Percentiles rank a stretch among this genome's conserved stretches.
Conservation (phyloP, 2,113 vertebrate genomes). For the Neofelis nebulosa region DNA sequence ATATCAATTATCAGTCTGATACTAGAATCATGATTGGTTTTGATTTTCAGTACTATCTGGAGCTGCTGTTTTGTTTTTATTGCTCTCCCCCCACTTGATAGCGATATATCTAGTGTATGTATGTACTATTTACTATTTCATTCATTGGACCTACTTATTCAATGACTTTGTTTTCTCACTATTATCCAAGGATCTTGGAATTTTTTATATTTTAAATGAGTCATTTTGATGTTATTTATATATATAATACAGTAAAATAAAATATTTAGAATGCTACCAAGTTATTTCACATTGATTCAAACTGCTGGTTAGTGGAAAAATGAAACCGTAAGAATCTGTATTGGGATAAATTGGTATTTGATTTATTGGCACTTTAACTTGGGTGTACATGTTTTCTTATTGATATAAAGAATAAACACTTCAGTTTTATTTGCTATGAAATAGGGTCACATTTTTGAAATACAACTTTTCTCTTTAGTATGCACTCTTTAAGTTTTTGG, state of each 20-base stretch:
- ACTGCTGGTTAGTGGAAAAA: conserved; percentile 30
- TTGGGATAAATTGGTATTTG: conserved; percentile 51
- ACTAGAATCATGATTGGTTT: conserved; percentile 48
- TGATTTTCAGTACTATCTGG: conserved; percentile 48
- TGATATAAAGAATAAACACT: conserved; percentile 62
- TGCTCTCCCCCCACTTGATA: background rate
- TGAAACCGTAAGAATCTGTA: conserved; percentile 42
- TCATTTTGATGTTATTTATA: conserved; percentile 55
- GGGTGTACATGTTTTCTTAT: background rate
- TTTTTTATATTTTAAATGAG: conserved; percentile 60
- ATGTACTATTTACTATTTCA: conserved; percentile 49
- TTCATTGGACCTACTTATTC: conserved; percentile 16
- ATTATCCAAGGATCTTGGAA: conserved; percentile 29
- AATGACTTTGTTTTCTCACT: conserved; percentile 42
- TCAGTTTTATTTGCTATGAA: conserved; percentile 76
- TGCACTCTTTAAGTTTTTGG: conserved; percentile 65
- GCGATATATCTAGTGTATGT: conserved; percentile 37
- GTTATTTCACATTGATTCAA: conserved; percentile 13
- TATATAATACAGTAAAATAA: conserved; percentile 40
- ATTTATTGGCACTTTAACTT: conserved; percentile 55
- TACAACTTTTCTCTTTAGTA: conserved; percentile 65
- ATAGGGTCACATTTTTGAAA: conserved; percentile 47
- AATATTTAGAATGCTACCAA: conserved; percentile 56
- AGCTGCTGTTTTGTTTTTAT: conserved; percentile 38
- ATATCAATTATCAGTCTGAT: conserved; percentile 34